Evolutionary conservation across 2,113 vertebrate genomes (phyloP), one percentile per base, ranked within the genome.

Genomic region (Zosterops lateralis): DNA sequence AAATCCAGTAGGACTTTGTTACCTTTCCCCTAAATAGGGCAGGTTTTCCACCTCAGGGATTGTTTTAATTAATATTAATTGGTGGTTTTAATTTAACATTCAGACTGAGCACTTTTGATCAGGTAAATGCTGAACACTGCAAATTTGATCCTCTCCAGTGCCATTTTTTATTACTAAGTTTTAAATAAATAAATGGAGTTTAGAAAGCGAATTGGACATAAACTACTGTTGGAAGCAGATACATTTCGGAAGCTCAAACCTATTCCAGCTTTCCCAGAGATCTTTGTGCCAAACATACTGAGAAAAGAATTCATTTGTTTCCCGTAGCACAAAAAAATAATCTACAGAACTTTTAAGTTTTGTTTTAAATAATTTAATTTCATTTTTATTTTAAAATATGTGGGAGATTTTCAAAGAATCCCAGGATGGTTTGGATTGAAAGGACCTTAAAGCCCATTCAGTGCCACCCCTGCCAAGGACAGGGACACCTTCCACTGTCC

Each of bases 381-480:
- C 5, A 3, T 24, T n/a, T 74, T 40, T 56, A 3, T 38, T 67
- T 29, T 28, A 18, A 62, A 85, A 20, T 14, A 10, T 5, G 0
- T 42, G 76, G 34, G 31, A 40, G 4, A 16, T 29, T 78, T 71
- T 54, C 29, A 54, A 29, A 40, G 40, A 40, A 47, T 47, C 5
- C 2, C 4, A 14, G 38, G 4, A 19, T 40, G n/a, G 3, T 53
- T 53, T 61, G 40, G 12, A 3, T 31, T 40, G n/a, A 17, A 40
- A 29, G 16, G 29, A 25, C 16, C 10, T 29, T 5, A 34, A 70
- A 70, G 6, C 0, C 0, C n/a, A 62, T 11, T 40, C 1, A 1
- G 0, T 28, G 0, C 7, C 14, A 36, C 2, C 4, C 9, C 14
- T 45, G 32, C 45, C 26, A 26, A 36, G 28, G 4, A n/a, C 26